These are phyloP conservation scores for Sepioteuthis lessoniana DNA, from an alignment of 2,888 invertebrate species.

Conservation along the genomic window DNA sequence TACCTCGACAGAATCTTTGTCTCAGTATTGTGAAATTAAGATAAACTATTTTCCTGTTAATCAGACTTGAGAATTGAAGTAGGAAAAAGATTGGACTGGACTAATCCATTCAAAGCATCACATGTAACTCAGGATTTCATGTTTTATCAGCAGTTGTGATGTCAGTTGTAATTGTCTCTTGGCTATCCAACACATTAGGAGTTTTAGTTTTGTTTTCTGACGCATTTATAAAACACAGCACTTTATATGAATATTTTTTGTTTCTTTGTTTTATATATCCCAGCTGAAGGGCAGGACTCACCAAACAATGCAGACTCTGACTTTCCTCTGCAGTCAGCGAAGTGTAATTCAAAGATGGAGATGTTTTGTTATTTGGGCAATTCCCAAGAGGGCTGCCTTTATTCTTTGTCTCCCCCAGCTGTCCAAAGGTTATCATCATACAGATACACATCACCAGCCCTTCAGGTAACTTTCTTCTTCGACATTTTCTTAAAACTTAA, in stretches of 20 bases:
- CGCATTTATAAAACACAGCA: neutral
- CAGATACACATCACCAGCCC: slow-evolving; percentile 39
- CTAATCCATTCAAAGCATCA: too few species aligned
- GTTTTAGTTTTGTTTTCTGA: neutral
- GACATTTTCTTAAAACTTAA: too few species aligned
- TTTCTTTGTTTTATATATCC: neutral
- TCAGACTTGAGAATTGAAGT: too few species aligned
- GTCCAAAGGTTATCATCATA: slow-evolving; percentile 41
- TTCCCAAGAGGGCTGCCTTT: slow-evolving; percentile 34
- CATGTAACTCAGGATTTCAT: too few species aligned
- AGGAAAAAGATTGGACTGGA: too few species aligned
- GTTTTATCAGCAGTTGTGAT: too few species aligned
- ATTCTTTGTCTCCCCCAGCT: slow-evolving; percentile 41
- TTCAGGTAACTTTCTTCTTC: slow-evolving; percentile 47
- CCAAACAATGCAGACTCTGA: slow-evolving; percentile 43
- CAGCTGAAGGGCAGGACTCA: neutral
- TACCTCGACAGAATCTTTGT: too few species aligned
- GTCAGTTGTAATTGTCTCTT: too few species aligned
- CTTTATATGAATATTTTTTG: neutral
- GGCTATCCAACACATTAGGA: too few species aligned
- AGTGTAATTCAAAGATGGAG: slow-evolving; percentile 38
- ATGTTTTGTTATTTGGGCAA: slow-evolving; percentile 44
- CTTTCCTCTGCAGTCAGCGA: slow-evolving; percentile 8
- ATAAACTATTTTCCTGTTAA: too few species aligned
- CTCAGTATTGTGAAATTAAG: too few species aligned